A percentile compares a stretch with the other conserved stretches of the same genome.
phyloP scores from a whole-genome alignment of 2,888 invertebrate species.

The Hyppa rectilinea region DNA sequence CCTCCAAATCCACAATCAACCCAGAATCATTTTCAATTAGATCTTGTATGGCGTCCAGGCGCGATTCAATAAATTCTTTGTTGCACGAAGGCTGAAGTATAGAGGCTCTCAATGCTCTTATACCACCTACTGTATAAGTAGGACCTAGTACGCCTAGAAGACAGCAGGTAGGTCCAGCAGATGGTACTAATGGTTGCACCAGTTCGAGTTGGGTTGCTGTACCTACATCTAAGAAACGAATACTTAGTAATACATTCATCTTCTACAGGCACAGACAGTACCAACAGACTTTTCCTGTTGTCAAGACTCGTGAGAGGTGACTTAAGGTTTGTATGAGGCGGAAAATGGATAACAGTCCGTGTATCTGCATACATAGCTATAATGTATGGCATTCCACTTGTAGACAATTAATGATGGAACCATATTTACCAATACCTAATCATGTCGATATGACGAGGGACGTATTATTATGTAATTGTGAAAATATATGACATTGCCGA shows the following conservation, averaged over 20 bases:
- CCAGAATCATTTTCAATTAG: slow-evolving; percentile 92
- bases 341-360: slow-evolving; percentile 1
- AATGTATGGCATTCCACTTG: neutral
- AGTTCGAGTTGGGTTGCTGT: slow-evolving; percentile 95
- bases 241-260: neutral
- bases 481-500: slow-evolving; percentile 4
- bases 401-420: slow-evolving; percentile 28
- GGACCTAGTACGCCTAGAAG: slow-evolving; percentile 86
- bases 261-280: no score
- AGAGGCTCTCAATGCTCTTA: slow-evolving; percentile 94
- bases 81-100: slow-evolving; percentile 95
- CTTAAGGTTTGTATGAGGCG: neutral
- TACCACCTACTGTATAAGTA: slow-evolving; percentile 92
- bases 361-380: neutral
- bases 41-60: slow-evolving; percentile 95
- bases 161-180: slow-evolving; percentile 85
- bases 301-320: neutral
- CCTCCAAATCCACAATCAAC: slow-evolving; percentile 92
- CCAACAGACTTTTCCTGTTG: neutral
- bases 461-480: neutral
- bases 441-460: neutral
- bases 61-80: slow-evolving; percentile 91
- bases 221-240: slow-evolving; percentile 92
- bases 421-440: neutral
- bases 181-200: slow-evolving; percentile 90